Base-by-base conservation (phyloP, 2,797 vertebrate species). In the Paramormyrops hopkinsi region DNA sequence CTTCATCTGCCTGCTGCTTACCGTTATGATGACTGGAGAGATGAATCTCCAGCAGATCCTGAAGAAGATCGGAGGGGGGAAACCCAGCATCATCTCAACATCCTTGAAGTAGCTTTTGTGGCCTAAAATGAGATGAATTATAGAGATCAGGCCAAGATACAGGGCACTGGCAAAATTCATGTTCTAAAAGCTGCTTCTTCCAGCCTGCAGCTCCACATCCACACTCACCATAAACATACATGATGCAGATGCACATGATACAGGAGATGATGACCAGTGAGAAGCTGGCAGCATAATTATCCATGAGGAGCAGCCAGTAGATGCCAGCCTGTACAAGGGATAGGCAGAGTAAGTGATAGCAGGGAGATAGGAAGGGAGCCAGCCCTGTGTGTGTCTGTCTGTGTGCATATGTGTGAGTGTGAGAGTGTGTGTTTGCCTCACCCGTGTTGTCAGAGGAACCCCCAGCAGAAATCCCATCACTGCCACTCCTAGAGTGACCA, bases 51-150 rank as follows among this genome's bases (percentile, higher is more conserved):
- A 99, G 95, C 99, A 99, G 93, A 99, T 96, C 95, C 97, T 98
- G 95, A 99, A 99, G 96, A 99, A 99, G 91, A 98, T 91, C 0
- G 99, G 99, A 3, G 99, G 99, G 1, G 97, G 98, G 93, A 99
- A 99, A 8, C 98, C 98, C 94, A 99, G 94, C 99, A 99, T 99
- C 99, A 99, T 99, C 96, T 99, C 97, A 50, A 99, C 99, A 92
- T 99, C 99, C 94, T 95, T 98, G 93, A 99, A 99, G 93, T 99
- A 99, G 92, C 97, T 98, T 65, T 37, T 94, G 93, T 99, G 96
- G 44, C 99, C 99, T 99, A 93, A 0, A 69, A 90, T 91, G 56
- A 91, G 50, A 25, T 82, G 89, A n/a, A 14, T 59, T 4, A 85
- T 17, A 69, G 19, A 65, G 65, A 29, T 90, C n/a, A 88, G 65